Conservation (phyloP, 2,113 vertebrate species). For the Spilogale gracilis region DNA sequence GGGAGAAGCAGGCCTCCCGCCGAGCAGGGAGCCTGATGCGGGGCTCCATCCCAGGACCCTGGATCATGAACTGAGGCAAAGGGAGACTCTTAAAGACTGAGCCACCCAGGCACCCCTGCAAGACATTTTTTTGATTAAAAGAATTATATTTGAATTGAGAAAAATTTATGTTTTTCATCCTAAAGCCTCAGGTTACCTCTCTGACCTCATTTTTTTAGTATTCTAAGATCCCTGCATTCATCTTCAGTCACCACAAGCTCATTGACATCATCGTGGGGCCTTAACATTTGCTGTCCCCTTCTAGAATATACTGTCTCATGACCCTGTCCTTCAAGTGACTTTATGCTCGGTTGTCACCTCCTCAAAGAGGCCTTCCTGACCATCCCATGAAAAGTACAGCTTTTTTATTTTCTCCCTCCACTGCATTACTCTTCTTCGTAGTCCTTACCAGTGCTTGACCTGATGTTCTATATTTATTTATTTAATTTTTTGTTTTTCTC, state of each 20-base stretch:
- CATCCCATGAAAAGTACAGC: background rate
- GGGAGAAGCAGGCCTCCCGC: no score
- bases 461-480: conserved; percentile 15
- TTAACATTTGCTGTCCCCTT: background rate
- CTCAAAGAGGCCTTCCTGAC: background rate
- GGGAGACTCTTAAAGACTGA: no score
- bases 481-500: conserved; percentile 10
- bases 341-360: background rate
- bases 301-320: background rate
- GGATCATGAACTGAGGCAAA: no score
- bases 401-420: background rate
- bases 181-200: background rate
- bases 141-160: conserved; percentile 16
- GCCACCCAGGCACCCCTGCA: no score
- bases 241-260: background rate
- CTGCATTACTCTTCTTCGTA: background rate
- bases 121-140: background rate
- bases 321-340: background rate
- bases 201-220: background rate
- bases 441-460: background rate
- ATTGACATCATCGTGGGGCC: background rate
- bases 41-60: no score
- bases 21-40: no score
- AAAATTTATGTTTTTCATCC: conserved; percentile 35
- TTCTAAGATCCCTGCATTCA: background rate